Conservation (phyloP, 2,113 vertebrate species). For the Morone saxatilis region DNA sequence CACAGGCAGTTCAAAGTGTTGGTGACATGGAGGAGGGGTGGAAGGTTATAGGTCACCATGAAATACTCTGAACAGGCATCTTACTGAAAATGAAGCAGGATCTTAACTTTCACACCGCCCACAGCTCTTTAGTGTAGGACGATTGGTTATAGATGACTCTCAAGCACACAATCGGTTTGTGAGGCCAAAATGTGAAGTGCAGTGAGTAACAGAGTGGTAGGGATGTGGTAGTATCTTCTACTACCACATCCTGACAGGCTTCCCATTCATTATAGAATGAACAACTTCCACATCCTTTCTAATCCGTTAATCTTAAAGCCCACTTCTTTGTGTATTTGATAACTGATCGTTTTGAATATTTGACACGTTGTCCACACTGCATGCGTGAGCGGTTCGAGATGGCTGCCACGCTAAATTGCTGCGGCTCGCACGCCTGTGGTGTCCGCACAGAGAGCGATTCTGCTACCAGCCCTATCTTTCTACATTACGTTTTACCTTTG, state of each 20-base stretch:
- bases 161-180: not conserved
- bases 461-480: too few species aligned
- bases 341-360: not conserved
- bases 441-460: too few species aligned
- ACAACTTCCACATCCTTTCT: not conserved
- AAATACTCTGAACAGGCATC: constrained; percentile 15
- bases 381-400: too few species aligned
- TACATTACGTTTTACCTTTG: too few species aligned
- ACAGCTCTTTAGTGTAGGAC: constrained; percentile 23
- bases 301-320: not conserved
- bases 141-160: constrained; percentile 14
- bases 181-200: constrained; percentile 30
- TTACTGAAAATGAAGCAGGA: constrained; percentile 22
- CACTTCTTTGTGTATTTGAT: not conserved
- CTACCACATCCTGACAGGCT: too few species aligned
- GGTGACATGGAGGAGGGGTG: not conserved
- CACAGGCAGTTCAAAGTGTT: constrained; percentile 28
- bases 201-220: not conserved
- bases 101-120: constrained; percentile 15
- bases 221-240: too few species aligned
- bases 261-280: not conserved
- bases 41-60: not conserved
- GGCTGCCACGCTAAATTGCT: too few species aligned
- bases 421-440: too few species aligned
- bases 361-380: too few species aligned